A percentile compares a stretch with the other conserved stretches of the same genome.
These are phyloP conservation scores for Latrodectus hesperus DNA, from an alignment of 2,888 invertebrate species.

Conservation along the genomic window DNA sequence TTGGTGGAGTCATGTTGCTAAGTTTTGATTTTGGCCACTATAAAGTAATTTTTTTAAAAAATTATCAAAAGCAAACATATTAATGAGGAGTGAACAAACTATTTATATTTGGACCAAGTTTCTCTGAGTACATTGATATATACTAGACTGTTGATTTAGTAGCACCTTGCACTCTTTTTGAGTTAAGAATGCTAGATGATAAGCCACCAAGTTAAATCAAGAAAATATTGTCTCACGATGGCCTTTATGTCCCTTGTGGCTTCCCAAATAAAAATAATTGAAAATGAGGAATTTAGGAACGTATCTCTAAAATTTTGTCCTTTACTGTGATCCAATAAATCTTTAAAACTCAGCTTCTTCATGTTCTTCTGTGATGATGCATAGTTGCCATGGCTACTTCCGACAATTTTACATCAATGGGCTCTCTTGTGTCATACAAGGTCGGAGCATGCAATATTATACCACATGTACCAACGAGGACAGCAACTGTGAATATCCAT, in stretches of 20 bases:
- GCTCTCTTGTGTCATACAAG: conserved; percentile 87
- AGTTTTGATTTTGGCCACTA: background rate
- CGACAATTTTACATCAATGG: conserved; percentile 86
- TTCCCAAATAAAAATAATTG: conserved; percentile 23
- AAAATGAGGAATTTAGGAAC: conserved; percentile 39
- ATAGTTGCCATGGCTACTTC: conserved; percentile 69
- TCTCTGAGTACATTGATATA: background rate
- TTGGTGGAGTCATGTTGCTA: background rate
- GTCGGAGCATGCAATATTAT: conserved; percentile 91
- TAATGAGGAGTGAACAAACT: too few relatives aligned
- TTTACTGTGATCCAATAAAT: background rate
- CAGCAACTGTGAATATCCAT: conserved; percentile 77
- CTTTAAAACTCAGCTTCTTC: conserved; percentile 16
- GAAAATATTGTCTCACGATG: background rate
- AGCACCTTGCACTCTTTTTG: background rate
- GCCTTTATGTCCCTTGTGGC: background rate
- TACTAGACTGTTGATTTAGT: background rate
- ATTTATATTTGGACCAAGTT: background rate
- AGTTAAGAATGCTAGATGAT: background rate
- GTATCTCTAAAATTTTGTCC: conserved; percentile 23
- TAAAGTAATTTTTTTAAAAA: background rate
- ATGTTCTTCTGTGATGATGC: conserved; percentile 58
- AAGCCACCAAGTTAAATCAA: background rate
- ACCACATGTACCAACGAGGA: conserved; percentile 76
- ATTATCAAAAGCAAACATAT: background rate